Evolutionary conservation across 2,113 vertebrate genomes (phyloP).

Genomic region (Cephalopterus ornatus): DNA sequence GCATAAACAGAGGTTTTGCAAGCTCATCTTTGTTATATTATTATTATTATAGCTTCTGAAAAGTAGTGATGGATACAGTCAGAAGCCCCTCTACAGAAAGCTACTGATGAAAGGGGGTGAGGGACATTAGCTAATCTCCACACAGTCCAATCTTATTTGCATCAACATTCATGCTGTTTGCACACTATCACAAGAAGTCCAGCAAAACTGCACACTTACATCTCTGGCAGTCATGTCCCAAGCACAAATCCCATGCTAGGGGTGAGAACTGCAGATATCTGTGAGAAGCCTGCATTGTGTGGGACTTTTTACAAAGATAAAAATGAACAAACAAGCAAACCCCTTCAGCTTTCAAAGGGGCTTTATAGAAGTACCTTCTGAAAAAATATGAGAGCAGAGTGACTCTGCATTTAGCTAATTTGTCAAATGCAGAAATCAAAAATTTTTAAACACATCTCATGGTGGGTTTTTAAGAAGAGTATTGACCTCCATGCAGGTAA

Average conservation of each 20-base stretch:
- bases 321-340: background rate
- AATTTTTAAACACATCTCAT: background rate
- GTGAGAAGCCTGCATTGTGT: background rate
- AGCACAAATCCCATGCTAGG: background rate
- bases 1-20: background rate
- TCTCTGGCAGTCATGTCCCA: background rate
- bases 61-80: background rate
- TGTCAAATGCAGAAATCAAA: background rate
- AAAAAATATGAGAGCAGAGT: background rate
- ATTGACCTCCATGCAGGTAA: background rate
- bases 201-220: background rate
- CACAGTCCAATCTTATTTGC: background rate
- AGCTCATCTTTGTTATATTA: background rate
- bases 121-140: background rate
- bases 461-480: background rate
- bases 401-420: background rate
- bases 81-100: background rate
- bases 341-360: background rate
- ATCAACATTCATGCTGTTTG: background rate
- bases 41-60: background rate
- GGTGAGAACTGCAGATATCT: background rate
- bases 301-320: background rate
- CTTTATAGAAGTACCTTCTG: background rate
- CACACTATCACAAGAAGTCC: background rate
- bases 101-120: background rate